A percentile compares a stretch with the other conserved stretches of the same genome.
phyloP scores from a whole-genome alignment of 2,113 vertebrate genomes.

The Egretta garzetta region DNA sequence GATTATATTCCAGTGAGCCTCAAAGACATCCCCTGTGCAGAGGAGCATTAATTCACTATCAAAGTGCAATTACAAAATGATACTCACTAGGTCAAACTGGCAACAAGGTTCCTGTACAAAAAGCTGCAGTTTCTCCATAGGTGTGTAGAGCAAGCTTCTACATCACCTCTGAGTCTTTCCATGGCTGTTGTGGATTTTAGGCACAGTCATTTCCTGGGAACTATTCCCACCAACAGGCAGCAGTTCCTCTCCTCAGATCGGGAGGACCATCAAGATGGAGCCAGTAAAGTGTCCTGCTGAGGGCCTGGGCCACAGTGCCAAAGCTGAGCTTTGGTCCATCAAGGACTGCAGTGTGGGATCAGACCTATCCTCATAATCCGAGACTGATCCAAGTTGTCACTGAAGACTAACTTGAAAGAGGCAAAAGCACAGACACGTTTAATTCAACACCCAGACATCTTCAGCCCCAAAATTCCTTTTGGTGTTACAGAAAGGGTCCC shows the following conservation, averaged over 20 bases:
- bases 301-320: not conserved
- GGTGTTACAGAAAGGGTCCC: not conserved
- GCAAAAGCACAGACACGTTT: not conserved
- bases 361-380: not conserved
- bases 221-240: not conserved
- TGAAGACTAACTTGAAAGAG: not conserved
- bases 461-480: not conserved
- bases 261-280: not conserved
- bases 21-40: not conserved
- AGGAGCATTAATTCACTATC: not conserved
- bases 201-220: not conserved
- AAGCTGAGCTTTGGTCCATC: not conserved
- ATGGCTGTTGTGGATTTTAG: not conserved
- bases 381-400: not conserved
- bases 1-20: not conserved
- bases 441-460: not conserved
- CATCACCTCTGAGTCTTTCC: not conserved
- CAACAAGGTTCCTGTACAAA: not conserved
- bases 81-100: not conserved
- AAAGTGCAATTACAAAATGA: not conserved
- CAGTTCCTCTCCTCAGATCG: not conserved
- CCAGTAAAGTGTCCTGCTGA: not conserved
- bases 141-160: not conserved
- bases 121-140: not conserved
- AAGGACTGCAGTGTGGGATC: not conserved